Evolutionary conservation across 2,113 vertebrate species (phyloP), one percentile per base, ranked within the genome.

Genomic region (Hippocampus comes): DNA sequence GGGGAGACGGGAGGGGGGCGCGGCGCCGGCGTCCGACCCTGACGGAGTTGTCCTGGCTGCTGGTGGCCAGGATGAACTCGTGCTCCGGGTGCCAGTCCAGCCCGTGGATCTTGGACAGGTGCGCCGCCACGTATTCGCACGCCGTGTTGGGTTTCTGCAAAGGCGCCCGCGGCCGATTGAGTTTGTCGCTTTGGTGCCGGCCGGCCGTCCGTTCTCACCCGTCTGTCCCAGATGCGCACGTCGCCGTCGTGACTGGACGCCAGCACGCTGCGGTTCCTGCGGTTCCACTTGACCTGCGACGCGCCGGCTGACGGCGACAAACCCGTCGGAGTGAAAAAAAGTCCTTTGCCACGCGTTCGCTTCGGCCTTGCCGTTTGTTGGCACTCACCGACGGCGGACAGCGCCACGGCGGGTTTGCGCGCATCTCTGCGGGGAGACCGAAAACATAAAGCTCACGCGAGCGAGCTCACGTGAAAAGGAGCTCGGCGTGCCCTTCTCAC

Each of bases 241-340:
- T 99, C 97, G 11, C 97, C 97, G 0, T 99, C 97, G 0, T 99
- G 97, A 83, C 96, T 99, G 67, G 97, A 98, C 3, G 97, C 97
- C 65, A 99, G 92, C 83, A 95, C 95, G 71, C 94, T 87, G 64
- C 91, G 89, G 42, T 97, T 99, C 84, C 93, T 95, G 87, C 91
- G 94, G 91, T 99, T 99, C 97, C 97, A 99, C 83, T 99, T 99
- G 71, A 99, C 96, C 89, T 99, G 97, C 74, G 97, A 98, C 17
- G 97, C 97, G 60, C 97, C 97, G n/a, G 97, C 97, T 99, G 84
- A 17, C 6, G 21, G 30, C 18, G 2, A 20, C 25, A 67, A 51
- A 68, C 25, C 9, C 0, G 17, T 17, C 4, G 0, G 3, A 17
- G 4, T 46, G 43, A 15, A 15, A 25, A 59, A 59, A 5, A 15